Evolutionary conservation across 2,888 invertebrate genomes (phyloP).

Genomic region (Mythimna pallens): DNA sequence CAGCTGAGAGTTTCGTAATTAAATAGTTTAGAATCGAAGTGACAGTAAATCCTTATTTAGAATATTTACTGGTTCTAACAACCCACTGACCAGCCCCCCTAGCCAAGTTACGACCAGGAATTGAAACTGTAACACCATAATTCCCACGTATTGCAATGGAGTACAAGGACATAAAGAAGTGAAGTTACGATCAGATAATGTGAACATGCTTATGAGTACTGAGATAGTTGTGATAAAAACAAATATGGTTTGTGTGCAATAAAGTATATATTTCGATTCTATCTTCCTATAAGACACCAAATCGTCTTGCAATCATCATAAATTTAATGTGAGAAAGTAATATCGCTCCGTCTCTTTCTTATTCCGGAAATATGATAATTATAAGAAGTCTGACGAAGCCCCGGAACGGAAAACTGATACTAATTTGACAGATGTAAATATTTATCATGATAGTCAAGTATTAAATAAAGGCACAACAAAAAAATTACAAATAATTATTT

Average conservation of each 20-base stretch:
- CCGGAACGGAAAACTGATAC: too few relatives aligned
- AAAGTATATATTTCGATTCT: too few relatives aligned
- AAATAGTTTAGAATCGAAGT: conserved; percentile 6
- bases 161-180: background rate
- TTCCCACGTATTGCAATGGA: conserved; percentile 2
- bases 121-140: background rate
- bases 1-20: conserved; percentile 14
- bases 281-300: too few relatives aligned
- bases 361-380: too few relatives aligned
- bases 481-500: background rate
- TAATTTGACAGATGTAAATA: too few relatives aligned
- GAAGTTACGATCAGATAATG: background rate
- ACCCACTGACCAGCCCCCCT: background rate
- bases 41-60: conserved; percentile 3
- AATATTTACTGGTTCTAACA: background rate
- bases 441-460: background rate
- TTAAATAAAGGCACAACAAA: background rate
- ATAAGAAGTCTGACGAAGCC: too few relatives aligned
- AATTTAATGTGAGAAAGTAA: too few relatives aligned
- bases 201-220: background rate
- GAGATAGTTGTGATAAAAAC: background rate
- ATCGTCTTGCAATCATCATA: too few relatives aligned
- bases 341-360: too few relatives aligned
- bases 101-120: background rate
- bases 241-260: too few relatives aligned